phyloP scores from a whole-genome alignment of 2,888 invertebrate genomes.

The Monochamus alternatus region DNA sequence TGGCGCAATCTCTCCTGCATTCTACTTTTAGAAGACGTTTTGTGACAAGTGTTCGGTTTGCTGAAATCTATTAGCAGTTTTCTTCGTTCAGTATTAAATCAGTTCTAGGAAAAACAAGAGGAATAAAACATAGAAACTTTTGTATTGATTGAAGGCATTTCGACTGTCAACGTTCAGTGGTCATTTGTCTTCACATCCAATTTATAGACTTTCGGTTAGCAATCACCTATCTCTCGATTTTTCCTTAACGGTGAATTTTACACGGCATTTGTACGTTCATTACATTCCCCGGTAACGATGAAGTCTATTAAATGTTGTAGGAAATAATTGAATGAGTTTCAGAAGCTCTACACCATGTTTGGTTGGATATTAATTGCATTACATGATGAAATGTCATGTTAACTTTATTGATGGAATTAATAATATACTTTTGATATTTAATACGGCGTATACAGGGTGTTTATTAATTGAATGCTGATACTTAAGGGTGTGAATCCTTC shows the following conservation, averaged over 20 bases:
- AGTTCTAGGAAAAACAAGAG: background rate
- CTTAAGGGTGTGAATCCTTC: too few species aligned
- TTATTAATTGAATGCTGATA: too few species aligned
- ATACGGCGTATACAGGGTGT: background rate
- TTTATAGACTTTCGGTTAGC: slow-evolving; percentile 15
- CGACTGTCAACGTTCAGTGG: slow-evolving; percentile 21
- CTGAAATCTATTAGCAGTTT: too few species aligned
- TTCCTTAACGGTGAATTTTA: slow-evolving; percentile 8
- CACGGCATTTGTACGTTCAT: slow-evolving; percentile 17
- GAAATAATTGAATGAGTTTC: slow-evolving; percentile 54
- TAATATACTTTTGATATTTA: background rate
- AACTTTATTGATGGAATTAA: background rate
- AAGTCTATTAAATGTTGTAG: slow-evolving; percentile 53
- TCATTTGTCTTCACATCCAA: slow-evolving; percentile 25
- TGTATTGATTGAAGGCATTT: slow-evolving; percentile 32
- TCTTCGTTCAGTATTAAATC: background rate
- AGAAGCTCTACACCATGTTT: slow-evolving; percentile 53
- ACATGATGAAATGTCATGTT: slow-evolving; percentile 23
- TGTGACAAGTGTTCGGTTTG: too few species aligned
- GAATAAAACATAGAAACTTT: slow-evolving; percentile 6
- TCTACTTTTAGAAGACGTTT: too few species aligned
- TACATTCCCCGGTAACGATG: slow-evolving; percentile 42
- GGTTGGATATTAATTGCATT: slow-evolving; percentile 53
- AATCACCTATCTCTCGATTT: slow-evolving; percentile 21
- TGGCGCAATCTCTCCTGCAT: too few species aligned